Conservation (phyloP, 2,113 vertebrate species). For the Cepphus grylle region DNA sequence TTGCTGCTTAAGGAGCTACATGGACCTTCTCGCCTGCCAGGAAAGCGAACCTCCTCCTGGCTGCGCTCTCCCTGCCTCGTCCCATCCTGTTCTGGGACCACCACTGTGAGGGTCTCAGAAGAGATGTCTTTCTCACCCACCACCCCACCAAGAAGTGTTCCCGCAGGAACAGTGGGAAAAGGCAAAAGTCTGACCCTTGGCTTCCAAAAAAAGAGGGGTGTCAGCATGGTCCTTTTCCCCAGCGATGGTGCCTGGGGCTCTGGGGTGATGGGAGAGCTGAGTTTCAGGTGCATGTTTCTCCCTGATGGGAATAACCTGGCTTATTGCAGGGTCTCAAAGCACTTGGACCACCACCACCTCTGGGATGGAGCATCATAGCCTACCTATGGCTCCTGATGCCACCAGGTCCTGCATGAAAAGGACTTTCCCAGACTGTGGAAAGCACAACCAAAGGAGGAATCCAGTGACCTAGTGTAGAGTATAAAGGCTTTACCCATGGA, state of each 20-base stretch:
- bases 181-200: not conserved
- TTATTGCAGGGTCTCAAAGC: not conserved
- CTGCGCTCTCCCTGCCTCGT: not conserved
- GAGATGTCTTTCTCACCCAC: not conserved
- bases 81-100: not conserved
- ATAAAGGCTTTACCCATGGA: not conserved
- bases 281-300: not conserved
- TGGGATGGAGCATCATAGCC: not conserved
- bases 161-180: not conserved
- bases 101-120: not conserved
- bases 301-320: not conserved
- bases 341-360: not conserved
- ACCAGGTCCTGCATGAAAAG: not conserved
- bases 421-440: not conserved
- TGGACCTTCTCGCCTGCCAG: not conserved
- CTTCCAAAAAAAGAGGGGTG: not conserved
- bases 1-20: not conserved
- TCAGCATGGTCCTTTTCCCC: not conserved
- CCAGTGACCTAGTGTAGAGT: accelerated
- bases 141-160: not conserved
- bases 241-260: accelerated
- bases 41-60: not conserved
- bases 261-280: not conserved
- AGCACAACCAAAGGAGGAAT: not conserved
- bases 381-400: not conserved